These are phyloP conservation scores for Augochlora pura DNA, from an alignment of 1,140 invertebrate genomes.

Conservation along the genomic window DNA sequence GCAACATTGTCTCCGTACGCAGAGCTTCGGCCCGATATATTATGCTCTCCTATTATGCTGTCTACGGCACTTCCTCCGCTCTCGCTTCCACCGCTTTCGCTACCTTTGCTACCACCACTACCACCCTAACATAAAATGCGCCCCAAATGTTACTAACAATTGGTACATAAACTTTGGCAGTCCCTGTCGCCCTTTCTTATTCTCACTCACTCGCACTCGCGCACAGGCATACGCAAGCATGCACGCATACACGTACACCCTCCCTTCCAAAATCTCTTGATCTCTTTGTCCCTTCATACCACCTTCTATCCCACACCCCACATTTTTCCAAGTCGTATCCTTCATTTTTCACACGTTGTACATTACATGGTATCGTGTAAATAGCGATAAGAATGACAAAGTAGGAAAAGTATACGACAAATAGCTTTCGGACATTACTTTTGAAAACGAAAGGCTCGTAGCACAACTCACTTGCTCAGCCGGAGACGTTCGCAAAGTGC, in stretches of 20 bases:
- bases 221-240: no score
- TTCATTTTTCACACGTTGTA: background rate
- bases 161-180: background rate
- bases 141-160: constrained; percentile 54
- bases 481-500: constrained; percentile 93
- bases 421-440: background rate
- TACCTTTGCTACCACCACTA: constrained; percentile 85
- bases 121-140: constrained; percentile 80
- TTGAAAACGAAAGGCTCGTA: background rate
- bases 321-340: no score
- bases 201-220: background rate
- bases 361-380: background rate
- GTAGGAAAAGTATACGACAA: constrained; percentile 10
- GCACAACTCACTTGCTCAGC: constrained; percentile 85
- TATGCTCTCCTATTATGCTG: constrained; percentile 93
- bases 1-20: constrained; percentile 88
- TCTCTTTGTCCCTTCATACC: no score
- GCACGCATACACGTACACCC: background rate
- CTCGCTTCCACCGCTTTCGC: constrained; percentile 92
- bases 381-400: constrained; percentile 24
- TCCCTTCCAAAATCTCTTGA: no score
- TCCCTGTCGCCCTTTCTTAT: background rate
- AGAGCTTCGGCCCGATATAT: constrained; percentile 91
- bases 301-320: no score
- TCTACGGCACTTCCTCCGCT: constrained; percentile 94